A percentile compares a stretch with the other conserved stretches of the same genome.
Evolutionary conservation across 1,140 invertebrate species (phyloP).

Genomic region (Atta texana): DNA sequence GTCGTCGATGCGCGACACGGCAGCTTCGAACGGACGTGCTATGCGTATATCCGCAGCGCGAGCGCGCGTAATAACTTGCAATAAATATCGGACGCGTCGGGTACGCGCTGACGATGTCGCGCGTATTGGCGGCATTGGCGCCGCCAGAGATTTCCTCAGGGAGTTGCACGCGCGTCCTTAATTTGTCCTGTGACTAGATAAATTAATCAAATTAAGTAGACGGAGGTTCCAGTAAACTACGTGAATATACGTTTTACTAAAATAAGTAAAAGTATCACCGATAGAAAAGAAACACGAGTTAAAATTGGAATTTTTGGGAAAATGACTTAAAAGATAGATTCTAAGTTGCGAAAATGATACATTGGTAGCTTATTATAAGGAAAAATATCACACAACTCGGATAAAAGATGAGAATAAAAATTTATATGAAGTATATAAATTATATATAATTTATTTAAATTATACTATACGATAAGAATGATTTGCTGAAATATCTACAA

Average conservation of each 20-base stretch:
- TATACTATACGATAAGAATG: too few species aligned
- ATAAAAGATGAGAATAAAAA: too few species aligned
- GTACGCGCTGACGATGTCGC: constrained; percentile 11
- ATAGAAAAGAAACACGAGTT: too few species aligned
- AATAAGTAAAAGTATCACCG: not conserved
- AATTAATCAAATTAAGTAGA: constrained; percentile 4
- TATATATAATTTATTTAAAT: too few species aligned
- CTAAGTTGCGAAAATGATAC: too few species aligned
- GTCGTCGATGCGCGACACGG: constrained; percentile 25
- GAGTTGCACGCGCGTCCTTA: not conserved
- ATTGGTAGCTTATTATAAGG: too few species aligned
- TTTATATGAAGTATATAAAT: too few species aligned
- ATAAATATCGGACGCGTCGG: constrained; percentile 52
- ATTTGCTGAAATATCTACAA: too few species aligned
- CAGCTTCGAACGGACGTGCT: constrained; percentile 8
- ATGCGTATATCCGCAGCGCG: constrained; percentile 24
- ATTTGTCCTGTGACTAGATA: not conserved
- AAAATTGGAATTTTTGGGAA: too few species aligned
- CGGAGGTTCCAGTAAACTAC: not conserved
- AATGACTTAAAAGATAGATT: too few species aligned
- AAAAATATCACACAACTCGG: too few species aligned
- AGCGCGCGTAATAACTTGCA: constrained; percentile 49
- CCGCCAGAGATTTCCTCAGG: constrained; percentile 28
- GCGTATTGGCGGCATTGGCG: constrained; percentile 36
- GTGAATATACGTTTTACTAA: not conserved